Conservation (phyloP, 2,113 vertebrate genomes). For the Gobius niger region DNA sequence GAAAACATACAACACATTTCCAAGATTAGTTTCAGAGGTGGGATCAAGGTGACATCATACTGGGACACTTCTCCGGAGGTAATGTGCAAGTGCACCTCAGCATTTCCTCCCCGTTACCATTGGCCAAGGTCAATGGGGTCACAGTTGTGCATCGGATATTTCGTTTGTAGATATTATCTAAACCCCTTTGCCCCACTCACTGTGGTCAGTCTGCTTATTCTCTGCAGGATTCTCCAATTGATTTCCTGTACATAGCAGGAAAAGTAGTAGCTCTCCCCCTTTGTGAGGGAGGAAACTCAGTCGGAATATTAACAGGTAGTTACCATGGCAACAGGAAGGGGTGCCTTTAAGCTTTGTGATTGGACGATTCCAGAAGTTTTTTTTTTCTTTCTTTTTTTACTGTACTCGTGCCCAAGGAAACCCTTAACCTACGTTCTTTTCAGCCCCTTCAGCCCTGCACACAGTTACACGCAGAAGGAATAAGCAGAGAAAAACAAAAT, state of each 20-base stretch:
- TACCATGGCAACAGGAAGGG: constrained; percentile 74
- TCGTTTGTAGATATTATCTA: not conserved
- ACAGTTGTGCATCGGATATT: not conserved
- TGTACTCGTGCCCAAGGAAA: constrained; percentile 39
- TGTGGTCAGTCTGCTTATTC: constrained; percentile 23
- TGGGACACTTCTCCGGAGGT: no score
- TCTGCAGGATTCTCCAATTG: constrained; percentile 71
- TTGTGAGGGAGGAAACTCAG: constrained; percentile 62
- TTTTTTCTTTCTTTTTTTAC: constrained; percentile 21
- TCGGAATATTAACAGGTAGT: constrained; percentile 78
- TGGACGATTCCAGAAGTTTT: constrained; percentile 42
- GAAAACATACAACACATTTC: not conserved
- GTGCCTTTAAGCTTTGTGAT: constrained; percentile 57
- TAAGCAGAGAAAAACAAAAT: constrained; percentile 1
- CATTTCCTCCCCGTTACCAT: not conserved
- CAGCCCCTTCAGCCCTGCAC: constrained; percentile 17
- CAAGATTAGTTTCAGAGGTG: not conserved
- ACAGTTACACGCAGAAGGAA: not conserved
- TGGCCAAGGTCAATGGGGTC: constrained; percentile 32
- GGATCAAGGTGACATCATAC: not conserved
- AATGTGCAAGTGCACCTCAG: not conserved
- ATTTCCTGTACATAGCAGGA: constrained; percentile 51
- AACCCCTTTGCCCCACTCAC: not conserved
- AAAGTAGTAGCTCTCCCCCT: constrained; percentile 30
- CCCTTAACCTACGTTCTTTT: not conserved